A percentile compares a stretch with the other conserved stretches of the same genome.
Conservation (phyloP, 2,113 vertebrate species). For the Bubo scandiacus region DNA sequence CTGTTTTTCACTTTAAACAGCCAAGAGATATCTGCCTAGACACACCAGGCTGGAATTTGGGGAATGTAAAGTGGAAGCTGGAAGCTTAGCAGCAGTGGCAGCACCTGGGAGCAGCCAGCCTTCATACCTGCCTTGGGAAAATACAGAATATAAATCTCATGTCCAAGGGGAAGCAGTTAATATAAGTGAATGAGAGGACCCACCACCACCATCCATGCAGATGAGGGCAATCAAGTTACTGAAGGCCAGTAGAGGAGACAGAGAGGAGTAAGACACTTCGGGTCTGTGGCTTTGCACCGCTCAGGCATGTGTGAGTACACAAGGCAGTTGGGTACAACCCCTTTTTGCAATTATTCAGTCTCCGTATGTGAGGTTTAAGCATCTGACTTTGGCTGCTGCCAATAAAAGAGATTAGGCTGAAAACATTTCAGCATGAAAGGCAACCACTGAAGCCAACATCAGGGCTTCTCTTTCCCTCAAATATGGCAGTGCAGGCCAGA, state of each 20-base stretch:
- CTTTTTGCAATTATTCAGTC: conserved; percentile 55
- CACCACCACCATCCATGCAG: neutral
- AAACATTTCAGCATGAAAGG: neutral
- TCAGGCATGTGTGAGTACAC: neutral
- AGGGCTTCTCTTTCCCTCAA: neutral
- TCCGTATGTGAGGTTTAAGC: conserved; percentile 63
- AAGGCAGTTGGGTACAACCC: conserved; percentile 56
- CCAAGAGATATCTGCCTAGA: conserved; percentile 10
- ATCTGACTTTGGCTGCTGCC: conserved; percentile 66
- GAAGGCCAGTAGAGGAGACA: neutral
- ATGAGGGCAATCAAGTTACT: neutral
- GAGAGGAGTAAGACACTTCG: neutral
- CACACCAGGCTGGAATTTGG: conserved; percentile 16
- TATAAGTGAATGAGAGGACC: neutral
- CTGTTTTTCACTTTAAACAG: conserved; percentile 15
- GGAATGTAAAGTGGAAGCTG: conserved; percentile 42
- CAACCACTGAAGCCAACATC: neutral
- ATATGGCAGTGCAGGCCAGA: neutral
- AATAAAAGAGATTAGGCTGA: conserved; percentile 48
- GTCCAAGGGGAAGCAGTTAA: neutral
- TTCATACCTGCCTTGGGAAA: conserved; percentile 15
- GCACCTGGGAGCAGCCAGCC: neutral
- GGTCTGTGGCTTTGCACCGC: neutral
- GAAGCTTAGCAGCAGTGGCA: neutral
- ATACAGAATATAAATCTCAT: neutral